phyloP scores from a whole-genome alignment of 2,797 vertebrate species.

The Florisuga fusca region DNA sequence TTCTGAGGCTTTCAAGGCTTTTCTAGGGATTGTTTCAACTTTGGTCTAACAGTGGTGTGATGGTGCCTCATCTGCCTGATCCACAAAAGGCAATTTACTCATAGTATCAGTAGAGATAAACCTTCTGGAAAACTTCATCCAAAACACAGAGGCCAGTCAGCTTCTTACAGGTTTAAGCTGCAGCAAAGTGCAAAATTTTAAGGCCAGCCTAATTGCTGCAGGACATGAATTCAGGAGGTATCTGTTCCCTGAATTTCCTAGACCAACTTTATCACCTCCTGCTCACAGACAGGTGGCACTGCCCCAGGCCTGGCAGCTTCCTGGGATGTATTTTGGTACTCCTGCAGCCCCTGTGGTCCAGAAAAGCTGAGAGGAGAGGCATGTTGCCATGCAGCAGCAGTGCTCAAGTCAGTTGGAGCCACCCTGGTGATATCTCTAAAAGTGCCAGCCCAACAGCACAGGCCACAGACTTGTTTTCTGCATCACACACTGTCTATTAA shows the following conservation, averaged over 20 bases:
- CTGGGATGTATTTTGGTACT: neutral
- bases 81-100: constrained; percentile 8
- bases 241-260: neutral
- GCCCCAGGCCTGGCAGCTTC: fast-evolving
- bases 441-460: neutral
- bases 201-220: neutral
- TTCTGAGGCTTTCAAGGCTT: constrained; percentile 38
- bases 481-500: neutral
- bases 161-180: neutral
- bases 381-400: fast-evolving
- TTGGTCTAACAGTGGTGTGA: neutral
- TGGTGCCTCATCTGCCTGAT: constrained; percentile 31
- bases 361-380: neutral
- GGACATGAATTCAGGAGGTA: neutral
- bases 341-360: neutral
- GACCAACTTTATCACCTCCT: fast-evolving
- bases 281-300: neutral
- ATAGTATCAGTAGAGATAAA: neutral
- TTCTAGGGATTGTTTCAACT: constrained; percentile 58
- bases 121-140: neutral
- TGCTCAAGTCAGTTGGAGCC: neutral
- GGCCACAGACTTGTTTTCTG: neutral
- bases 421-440: neutral
- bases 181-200: neutral
- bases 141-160: neutral